These are phyloP conservation scores for Ispidina lecontei DNA, from an alignment of 2,797 vertebrate species.

Conservation along the genomic window DNA sequence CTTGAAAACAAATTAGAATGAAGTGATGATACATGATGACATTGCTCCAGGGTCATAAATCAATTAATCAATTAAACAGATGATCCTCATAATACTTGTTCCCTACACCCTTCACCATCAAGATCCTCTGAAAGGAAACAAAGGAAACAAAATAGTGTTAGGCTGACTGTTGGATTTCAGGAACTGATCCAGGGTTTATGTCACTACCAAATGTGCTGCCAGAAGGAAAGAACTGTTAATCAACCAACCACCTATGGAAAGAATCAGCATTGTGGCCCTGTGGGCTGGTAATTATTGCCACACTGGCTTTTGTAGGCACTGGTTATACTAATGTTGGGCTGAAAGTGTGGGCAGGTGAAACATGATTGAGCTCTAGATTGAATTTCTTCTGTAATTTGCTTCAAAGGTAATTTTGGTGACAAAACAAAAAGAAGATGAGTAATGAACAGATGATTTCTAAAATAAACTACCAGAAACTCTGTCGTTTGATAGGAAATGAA, in stretches of 20 bases:
- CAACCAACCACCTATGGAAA: not conserved
- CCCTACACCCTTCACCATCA: not conserved
- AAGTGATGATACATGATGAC: not conserved
- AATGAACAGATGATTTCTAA: not conserved
- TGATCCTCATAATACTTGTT: too few relatives aligned
- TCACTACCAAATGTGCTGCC: not conserved
- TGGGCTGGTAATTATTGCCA: not conserved
- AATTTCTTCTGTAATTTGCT: not conserved
- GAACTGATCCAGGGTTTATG: conserved; percentile 8
- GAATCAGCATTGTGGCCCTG: not conserved
- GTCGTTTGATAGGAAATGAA: not conserved
- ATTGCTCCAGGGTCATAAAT: not conserved
- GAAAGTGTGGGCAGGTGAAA: not conserved
- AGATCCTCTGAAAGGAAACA: conserved; percentile 21
- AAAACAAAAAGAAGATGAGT: not conserved
- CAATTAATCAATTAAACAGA: not conserved
- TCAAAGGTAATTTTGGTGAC: not conserved
- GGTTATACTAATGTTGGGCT: not conserved
- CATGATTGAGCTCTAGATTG: not conserved
- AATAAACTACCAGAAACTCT: not conserved
- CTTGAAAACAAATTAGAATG: not conserved
- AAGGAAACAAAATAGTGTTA: conserved; percentile 1
- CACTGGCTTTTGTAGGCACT: not conserved
- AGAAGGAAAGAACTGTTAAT: conserved; percentile 11
- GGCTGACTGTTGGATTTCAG: conserved; percentile 9